Conservation (phyloP, 2,797 vertebrate genomes). For the Merluccius polli region DNA sequence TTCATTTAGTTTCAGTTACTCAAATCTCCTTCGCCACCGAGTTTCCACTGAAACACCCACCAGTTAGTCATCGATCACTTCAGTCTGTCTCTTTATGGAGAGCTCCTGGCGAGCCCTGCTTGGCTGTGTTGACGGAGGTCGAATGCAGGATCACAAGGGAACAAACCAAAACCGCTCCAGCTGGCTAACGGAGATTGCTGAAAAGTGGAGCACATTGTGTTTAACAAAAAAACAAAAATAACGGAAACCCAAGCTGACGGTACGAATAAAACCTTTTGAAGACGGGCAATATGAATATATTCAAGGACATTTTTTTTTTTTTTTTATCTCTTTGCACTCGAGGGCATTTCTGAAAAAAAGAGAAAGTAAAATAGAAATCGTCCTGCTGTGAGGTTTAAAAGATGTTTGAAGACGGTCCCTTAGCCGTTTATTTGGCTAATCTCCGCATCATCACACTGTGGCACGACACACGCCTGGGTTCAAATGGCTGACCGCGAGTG, state of each 20-base stretch:
- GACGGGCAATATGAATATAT: background rate
- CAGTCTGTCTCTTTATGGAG: background rate
- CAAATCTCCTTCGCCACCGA: background rate
- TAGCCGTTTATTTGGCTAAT: background rate
- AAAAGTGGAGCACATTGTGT: background rate
- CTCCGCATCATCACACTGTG: background rate
- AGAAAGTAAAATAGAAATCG: background rate
- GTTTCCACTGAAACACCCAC: background rate
- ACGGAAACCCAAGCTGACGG: background rate
- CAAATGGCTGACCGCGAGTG: background rate
- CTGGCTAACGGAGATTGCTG: background rate
- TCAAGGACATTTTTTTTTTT: background rate
- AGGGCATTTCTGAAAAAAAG: background rate
- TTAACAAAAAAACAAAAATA: background rate
- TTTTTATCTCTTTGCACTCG: background rate
- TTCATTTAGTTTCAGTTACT: no score
- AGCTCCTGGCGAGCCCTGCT: background rate
- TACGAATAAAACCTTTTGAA: background rate
- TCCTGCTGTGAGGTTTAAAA: background rate
- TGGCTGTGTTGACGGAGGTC: no score
- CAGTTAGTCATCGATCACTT: background rate
- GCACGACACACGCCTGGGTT: background rate
- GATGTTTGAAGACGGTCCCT: background rate
- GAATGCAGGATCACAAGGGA: background rate
- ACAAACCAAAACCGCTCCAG: background rate